These are phyloP conservation scores for Pteronura brasiliensis DNA, from an alignment of 2,113 vertebrate genomes.

Conservation along the genomic window DNA sequence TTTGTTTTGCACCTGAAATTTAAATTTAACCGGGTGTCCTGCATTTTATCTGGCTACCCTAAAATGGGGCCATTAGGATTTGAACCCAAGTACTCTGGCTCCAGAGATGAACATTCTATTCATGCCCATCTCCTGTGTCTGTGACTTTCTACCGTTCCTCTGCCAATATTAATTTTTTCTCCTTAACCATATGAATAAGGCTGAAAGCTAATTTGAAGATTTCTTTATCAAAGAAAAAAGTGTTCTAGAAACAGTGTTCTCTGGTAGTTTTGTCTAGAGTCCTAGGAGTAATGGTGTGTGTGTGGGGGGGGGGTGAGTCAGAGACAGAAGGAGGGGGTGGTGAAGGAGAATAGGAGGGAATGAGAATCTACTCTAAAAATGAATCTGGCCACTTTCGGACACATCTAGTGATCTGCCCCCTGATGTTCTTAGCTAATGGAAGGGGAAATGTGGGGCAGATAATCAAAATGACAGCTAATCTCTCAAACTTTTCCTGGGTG, in stretches of 20 bases:
- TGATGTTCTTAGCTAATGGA: background rate
- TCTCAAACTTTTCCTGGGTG: background rate
- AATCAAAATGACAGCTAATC: background rate
- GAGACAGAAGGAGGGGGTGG: too few species aligned
- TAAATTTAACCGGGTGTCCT: background rate
- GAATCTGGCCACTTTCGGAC: background rate
- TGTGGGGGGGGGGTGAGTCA: background rate
- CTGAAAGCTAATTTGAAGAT: background rate
- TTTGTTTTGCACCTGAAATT: slow-evolving; percentile 5
- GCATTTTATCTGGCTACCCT: background rate
- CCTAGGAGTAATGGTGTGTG: background rate
- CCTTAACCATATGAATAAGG: background rate
- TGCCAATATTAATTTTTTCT: background rate
- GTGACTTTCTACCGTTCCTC: background rate
- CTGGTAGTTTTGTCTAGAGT: background rate
- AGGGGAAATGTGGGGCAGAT: background rate
- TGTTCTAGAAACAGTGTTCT: background rate
- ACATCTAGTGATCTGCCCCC: background rate
- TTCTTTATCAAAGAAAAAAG: background rate
- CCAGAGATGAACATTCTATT: background rate
- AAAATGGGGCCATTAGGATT: background rate
- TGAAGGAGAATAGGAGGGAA: background rate
- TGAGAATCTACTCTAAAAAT: background rate
- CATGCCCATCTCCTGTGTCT: background rate
- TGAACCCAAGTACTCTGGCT: background rate